Evolutionary conservation across 2,888 invertebrate genomes (phyloP).

Genomic region (Hypomecis atomaria): DNA sequence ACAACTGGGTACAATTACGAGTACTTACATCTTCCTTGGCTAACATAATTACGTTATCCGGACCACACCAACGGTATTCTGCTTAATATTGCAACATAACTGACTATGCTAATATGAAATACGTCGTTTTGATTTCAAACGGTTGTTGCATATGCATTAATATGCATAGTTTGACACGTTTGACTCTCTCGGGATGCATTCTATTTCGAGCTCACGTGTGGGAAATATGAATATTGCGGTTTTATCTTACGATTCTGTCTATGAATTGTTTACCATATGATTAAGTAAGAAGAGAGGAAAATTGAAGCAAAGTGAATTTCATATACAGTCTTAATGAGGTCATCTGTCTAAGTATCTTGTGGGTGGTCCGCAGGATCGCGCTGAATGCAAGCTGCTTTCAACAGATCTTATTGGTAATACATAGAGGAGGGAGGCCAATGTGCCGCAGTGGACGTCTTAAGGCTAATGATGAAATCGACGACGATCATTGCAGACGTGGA

Average conservation of each 20-base stretch:
- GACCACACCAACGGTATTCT: slow-evolving; percentile 5
- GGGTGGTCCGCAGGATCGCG: too few species aligned
- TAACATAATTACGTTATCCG: slow-evolving; percentile 10
- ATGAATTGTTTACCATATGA: neutral
- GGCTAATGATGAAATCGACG: too few species aligned
- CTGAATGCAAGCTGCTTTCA: too few species aligned
- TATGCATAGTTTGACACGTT: slow-evolving; percentile 20
- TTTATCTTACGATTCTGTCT: neutral
- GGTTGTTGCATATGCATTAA: slow-evolving; percentile 17
- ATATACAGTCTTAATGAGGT: too few species aligned
- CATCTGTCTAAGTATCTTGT: too few species aligned
- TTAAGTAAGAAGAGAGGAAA: too few species aligned
- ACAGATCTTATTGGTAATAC: too few species aligned
- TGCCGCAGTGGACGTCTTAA: too few species aligned
- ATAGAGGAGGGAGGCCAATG: too few species aligned
- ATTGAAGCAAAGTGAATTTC: too few species aligned
- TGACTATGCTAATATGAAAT: slow-evolving; percentile 11
- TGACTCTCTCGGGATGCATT: slow-evolving; percentile 4
- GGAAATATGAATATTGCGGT: neutral
- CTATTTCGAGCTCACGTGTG: slow-evolving; percentile 1
- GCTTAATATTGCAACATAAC: slow-evolving; percentile 16
- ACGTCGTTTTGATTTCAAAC: slow-evolving; percentile 13
- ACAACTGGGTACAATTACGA: neutral
- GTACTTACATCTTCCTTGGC: neutral
- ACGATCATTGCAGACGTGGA: too few species aligned